Percentiles rank a stretch among this genome's conserved stretches.
Conservation (phyloP, 2,113 vertebrate species). For the Pomatorhinus ruficollis region DNA sequence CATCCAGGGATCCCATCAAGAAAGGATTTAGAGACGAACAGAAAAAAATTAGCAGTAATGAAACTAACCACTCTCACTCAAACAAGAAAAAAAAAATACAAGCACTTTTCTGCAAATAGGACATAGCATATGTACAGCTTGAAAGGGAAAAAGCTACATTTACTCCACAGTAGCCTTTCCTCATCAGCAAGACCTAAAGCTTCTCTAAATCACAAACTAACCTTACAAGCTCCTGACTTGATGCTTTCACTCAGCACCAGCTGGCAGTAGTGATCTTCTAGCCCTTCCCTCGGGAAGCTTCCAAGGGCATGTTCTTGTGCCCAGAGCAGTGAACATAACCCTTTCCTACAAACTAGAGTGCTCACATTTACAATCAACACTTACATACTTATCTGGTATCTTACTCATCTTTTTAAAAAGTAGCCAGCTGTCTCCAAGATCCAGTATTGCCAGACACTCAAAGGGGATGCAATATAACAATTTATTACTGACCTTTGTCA, state of each 20-base stretch:
- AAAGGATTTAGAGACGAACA: background rate
- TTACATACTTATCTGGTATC: background rate
- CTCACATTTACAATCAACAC: background rate
- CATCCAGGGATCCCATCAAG: background rate
- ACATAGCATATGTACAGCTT: background rate
- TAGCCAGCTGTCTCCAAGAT: background rate
- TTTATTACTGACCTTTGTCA: background rate
- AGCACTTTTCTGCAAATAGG: background rate
- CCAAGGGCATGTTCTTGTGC: background rate
- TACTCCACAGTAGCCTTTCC: background rate
- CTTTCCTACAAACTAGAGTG: background rate
- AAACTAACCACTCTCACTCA: background rate
- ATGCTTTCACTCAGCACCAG: background rate
- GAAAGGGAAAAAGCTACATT: background rate
- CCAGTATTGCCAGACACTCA: background rate
- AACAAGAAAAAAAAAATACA: background rate
- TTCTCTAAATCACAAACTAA: background rate
- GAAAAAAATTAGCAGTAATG: background rate
- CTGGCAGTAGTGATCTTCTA: background rate
- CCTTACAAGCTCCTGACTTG: background rate
- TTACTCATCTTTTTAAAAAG: background rate
- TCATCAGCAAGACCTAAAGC: background rate
- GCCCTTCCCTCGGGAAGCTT: background rate
- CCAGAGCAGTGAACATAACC: background rate
- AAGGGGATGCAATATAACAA: background rate